A percentile compares a stretch with the other conserved stretches of the same genome.
These are phyloP conservation scores for Pampusana beccarii DNA, from an alignment of 2,113 vertebrate genomes.

Conservation along the genomic window DNA sequence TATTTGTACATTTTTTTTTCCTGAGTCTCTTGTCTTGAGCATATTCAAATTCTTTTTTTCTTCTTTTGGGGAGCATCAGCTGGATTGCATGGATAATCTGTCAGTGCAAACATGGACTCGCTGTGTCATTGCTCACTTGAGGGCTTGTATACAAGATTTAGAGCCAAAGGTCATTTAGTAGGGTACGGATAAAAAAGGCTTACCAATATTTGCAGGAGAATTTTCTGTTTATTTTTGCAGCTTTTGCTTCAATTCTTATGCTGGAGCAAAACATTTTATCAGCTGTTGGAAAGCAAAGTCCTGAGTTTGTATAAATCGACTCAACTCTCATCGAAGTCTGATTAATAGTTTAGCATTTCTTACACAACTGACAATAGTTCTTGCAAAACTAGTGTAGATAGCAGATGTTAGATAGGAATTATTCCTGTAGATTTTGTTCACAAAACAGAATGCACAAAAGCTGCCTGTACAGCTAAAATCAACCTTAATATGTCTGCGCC, in stretches of 20 bases:
- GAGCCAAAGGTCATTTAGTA: neutral
- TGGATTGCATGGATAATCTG: neutral
- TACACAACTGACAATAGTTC: neutral
- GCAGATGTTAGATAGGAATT: neutral
- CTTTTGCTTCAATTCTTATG: neutral
- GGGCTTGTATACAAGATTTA: neutral
- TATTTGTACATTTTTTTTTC: neutral
- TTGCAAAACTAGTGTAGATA: neutral
- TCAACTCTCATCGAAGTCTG: neutral
- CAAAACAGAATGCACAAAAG: neutral
- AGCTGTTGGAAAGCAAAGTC: neutral
- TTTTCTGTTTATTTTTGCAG: neutral
- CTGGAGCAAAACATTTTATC: neutral
- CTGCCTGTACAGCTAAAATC: neutral
- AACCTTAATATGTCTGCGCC: neutral
- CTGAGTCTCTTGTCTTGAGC: neutral
- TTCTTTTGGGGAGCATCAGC: neutral
- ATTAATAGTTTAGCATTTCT: neutral
- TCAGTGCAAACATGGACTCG: neutral
- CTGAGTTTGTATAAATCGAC: neutral
- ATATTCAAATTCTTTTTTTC: neutral
- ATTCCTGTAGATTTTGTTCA: neutral
- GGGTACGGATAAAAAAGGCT: rapidly evolving
- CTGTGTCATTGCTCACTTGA: neutral
- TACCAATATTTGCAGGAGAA: neutral